phyloP scores from a whole-genome alignment of 2,888 invertebrate genomes.

The Chrysotoxum bicinctum region DNA sequence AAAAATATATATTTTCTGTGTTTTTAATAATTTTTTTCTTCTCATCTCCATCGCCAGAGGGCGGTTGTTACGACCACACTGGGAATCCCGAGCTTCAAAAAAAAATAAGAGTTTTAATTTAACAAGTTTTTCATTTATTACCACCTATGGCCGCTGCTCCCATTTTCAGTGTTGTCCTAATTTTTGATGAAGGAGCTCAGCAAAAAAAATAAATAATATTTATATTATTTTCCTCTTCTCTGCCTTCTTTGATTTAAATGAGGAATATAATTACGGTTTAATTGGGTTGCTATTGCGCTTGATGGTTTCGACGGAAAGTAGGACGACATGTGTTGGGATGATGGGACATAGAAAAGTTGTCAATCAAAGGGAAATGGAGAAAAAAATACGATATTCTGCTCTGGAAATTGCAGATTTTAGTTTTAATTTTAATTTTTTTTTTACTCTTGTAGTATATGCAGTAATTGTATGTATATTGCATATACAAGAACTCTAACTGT shows the following conservation, averaged over 20 bases:
- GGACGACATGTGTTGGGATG: slow-evolving; percentile 29
- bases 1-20: slow-evolving; percentile 32
- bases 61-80: slow-evolving; percentile 46
- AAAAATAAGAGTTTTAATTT: slow-evolving; percentile 59
- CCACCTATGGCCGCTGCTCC: slow-evolving; percentile 68
- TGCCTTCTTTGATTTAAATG: slow-evolving; percentile 49
- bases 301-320: slow-evolving; percentile 22
- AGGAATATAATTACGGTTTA: slow-evolving; percentile 54
- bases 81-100: slow-evolving; percentile 24
- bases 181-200: slow-evolving; percentile 28
- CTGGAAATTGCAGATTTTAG: slow-evolving; percentile 1
- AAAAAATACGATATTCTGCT: neutral
- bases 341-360: slow-evolving; percentile 9
- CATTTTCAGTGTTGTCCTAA: slow-evolving; percentile 62
- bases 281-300: slow-evolving; percentile 46
- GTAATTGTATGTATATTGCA: too few species aligned
- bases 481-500: too few species aligned
- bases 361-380: slow-evolving; percentile 30
- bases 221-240: slow-evolving; percentile 12
- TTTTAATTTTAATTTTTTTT: neutral
- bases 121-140: slow-evolving; percentile 69
- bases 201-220: slow-evolving; percentile 11
- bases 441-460: too few species aligned
- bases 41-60: slow-evolving; percentile 47
- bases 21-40: slow-evolving; percentile 12